Base-by-base conservation (phyloP, 2,113 vertebrate species). In the Salvator merianae region DNA sequence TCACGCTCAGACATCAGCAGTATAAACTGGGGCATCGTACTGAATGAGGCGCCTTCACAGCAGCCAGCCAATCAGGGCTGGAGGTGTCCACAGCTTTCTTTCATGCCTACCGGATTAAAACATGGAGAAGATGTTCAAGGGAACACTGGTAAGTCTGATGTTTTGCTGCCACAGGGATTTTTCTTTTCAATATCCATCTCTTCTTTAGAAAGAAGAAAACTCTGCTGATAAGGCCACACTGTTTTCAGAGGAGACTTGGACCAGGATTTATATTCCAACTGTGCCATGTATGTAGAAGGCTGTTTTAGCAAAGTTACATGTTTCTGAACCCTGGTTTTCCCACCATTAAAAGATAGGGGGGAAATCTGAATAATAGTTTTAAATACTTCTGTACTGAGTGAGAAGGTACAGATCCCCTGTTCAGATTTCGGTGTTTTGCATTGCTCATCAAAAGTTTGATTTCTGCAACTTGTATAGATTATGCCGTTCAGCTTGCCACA, bases 1-100 rank as follows among this genome's bases (percentile, higher is more conserved):
- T 99, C 99, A 2, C 97, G 96, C 73, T 99, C 99, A 0, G 98
- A 99, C 36, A 81, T 96, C 77, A 96, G 92, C 86, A 95, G 94
- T 0, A 90, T 95, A 2, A 95, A 96, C 82, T 96, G 96, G 96
- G 91, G 89, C 50, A 68, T 94, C 2, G 84, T 96, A 55, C 93
- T 96, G 77, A 92, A 90, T 0, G 89, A 90, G 70, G 90, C 86
- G 2, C 91, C 95, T 68, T 72, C 92, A 88, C 95, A 94, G 81
- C 92, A 91, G 50, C 87, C 91, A 0, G 83, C 88, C 43, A 88
- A 91, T 70, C 94, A 91, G 79, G 94, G 88, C 66, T 90, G 82
- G 75, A 94, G 85, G 50, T 88, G 93, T 0, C 5, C 92, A 82
- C 91, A 94, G 73, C 89, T 93, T 0, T 90, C 97, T 86, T 97